Evolutionary conservation across 2,888 invertebrate species (phyloP).

Genomic region (Philhelius pedissequus): DNA sequence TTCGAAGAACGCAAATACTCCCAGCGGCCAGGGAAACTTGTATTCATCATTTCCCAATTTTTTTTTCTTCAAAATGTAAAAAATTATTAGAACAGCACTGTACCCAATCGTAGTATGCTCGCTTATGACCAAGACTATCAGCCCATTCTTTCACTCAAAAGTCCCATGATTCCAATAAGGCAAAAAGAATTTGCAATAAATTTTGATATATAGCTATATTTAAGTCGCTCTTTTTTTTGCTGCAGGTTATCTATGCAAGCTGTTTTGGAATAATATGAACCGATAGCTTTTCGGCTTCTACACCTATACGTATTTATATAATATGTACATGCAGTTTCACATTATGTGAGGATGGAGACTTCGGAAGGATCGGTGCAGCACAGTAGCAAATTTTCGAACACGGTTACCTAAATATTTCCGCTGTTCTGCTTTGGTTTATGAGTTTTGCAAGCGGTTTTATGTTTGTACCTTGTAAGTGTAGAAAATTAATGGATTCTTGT

Average conservation of each 20-base stretch:
- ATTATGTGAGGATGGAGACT: neutral
- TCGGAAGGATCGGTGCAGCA: conserved; percentile 1
- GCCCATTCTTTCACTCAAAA: neutral
- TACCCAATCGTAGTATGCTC: neutral
- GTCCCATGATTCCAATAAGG: conserved; percentile 50
- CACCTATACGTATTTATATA: too few relatives aligned
- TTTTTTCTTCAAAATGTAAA: too few relatives aligned
- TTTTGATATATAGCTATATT: conserved; percentile 18
- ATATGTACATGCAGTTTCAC: neutral
- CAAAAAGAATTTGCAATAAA: conserved; percentile 55
- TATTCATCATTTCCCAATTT: too few relatives aligned
- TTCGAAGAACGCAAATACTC: too few relatives aligned
- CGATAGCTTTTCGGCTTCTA: conserved; percentile 35
- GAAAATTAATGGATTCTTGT: conserved; percentile 63
- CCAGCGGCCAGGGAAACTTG: too few relatives aligned
- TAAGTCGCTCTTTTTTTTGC: neutral
- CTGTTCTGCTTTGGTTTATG: conserved; percentile 57
- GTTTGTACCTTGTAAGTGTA: conserved; percentile 58
- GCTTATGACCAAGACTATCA: neutral
- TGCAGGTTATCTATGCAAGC: conserved; percentile 37
- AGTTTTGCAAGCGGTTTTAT: conserved; percentile 59
- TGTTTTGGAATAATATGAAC: conserved; percentile 61
- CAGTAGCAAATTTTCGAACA: conserved; percentile 51
- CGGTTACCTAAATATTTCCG: conserved; percentile 65
- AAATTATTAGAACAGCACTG: neutral